Evolutionary conservation across 2,797 vertebrate species (phyloP).

Genomic region (Euphonia xanthogaster): DNA sequence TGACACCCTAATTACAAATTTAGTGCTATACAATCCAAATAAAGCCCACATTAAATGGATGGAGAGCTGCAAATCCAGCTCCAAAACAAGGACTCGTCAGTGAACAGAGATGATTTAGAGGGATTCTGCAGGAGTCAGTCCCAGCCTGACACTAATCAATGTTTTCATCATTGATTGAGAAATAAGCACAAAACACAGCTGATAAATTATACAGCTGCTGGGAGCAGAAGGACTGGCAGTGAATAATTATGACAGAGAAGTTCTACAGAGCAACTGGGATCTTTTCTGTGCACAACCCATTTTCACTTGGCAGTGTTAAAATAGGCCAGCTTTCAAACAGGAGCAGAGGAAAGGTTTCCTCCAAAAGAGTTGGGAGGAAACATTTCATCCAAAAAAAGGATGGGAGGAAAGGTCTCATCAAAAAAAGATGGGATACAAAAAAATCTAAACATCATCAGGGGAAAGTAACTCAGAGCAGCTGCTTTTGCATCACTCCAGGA

Average conservation of each 20-base stretch:
- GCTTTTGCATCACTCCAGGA: not conserved
- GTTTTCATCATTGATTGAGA: conserved; percentile 62
- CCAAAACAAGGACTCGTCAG: conserved; percentile 24
- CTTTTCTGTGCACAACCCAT: not conserved
- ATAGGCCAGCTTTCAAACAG: conserved; percentile 4
- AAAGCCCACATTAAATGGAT: conserved; percentile 29
- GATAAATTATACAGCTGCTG: conserved; percentile 54
- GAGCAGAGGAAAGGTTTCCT: not conserved
- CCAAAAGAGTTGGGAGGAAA: not conserved
- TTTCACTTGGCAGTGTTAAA: conserved; percentile 11
- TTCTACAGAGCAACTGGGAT: not conserved
- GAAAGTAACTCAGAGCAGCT: not conserved
- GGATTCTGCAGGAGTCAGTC: not conserved
- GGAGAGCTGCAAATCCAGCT: conserved; percentile 39
- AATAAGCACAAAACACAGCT: conserved; percentile 63
- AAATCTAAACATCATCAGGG: not conserved
- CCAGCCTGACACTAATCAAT: conserved; percentile 63
- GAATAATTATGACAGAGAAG: conserved; percentile 5
- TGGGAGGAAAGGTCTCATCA: not conserved
- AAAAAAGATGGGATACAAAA: not conserved
- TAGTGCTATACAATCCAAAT: conserved; percentile 9
- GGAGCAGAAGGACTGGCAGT: conserved; percentile 5
- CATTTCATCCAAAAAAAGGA: not conserved
- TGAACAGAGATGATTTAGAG: conserved; percentile 16
- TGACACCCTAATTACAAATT: conserved; percentile 61